These are phyloP conservation scores for Thymelicus lineola DNA, from an alignment of 2,888 invertebrate genomes.

Conservation along the genomic window DNA sequence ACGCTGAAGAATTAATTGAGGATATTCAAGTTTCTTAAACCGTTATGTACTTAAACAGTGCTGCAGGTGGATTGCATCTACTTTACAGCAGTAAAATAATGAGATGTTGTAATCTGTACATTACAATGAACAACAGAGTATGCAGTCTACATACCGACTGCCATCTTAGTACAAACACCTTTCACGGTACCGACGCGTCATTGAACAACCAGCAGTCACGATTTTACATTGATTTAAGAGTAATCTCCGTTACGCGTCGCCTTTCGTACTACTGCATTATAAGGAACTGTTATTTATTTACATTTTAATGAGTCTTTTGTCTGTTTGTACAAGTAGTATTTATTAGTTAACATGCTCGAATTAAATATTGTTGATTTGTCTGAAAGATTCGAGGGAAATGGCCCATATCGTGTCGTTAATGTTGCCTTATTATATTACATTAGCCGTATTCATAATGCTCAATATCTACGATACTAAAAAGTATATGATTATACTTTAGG, in stretches of 20 bases:
- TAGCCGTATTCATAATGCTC: too few relatives aligned
- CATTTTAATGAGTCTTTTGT: neutral
- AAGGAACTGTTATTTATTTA: slow-evolving; percentile 18
- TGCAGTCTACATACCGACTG: slow-evolving; percentile 23
- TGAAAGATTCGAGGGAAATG: too few relatives aligned
- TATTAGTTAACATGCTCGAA: too few relatives aligned
- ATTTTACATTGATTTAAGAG: slow-evolving; percentile 24
- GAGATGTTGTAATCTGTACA: slow-evolving; percentile 6
- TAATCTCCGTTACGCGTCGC: slow-evolving; percentile 4
- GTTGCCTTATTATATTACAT: too few relatives aligned
- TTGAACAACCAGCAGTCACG: slow-evolving; percentile 34
- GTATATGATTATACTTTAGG: too few relatives aligned
- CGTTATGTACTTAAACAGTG: too few relatives aligned
- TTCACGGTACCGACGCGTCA: slow-evolving; percentile 33
- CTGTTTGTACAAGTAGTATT: neutral
- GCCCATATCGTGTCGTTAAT: too few relatives aligned
- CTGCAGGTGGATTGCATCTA: neutral
- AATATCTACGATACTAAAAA: too few relatives aligned
- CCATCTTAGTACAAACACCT: slow-evolving; percentile 37
- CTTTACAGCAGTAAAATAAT: slow-evolving; percentile 12
- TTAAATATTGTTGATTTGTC: too few relatives aligned
- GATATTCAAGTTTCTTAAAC: too few relatives aligned
- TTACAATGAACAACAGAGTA: slow-evolving; percentile 19
- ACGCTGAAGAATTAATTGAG: too few relatives aligned
- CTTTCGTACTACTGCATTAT: slow-evolving; percentile 14